Evolutionary conservation across 1,140 invertebrate species (phyloP), one percentile per base, ranked within the genome.

Genomic region (Rhyzopertha dominica): DNA sequence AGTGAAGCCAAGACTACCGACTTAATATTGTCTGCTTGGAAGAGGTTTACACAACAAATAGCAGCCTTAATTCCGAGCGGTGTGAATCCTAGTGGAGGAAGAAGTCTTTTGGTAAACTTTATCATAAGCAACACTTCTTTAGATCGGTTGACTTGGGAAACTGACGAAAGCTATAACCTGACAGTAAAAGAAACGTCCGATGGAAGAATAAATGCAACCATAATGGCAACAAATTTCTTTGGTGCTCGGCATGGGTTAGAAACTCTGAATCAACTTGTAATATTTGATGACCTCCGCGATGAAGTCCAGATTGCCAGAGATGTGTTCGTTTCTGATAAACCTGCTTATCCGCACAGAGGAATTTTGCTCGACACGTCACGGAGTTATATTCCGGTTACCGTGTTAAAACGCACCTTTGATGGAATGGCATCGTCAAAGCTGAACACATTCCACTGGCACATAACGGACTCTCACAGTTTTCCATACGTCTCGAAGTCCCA

Each of bases 401-500:
- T 76, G 1, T 83, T 93, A 29, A 77, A 85, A 51, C 69, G 75
- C 12, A 86, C 84, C 0, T 71, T 93, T 26, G 85, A 89, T 56
- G 87, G 74, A 0, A 90, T 92, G 86, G 79, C 80, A 0, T 73
- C 80, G 57, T 81, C 80, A 8, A 93, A 92, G 58, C 58, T 93
- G 23, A 93, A 93, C 60, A 81, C 82, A 0, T 85, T 93, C 62
- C 89, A 93, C 54, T 91, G 87, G 87, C 88, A 93, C 53, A 86
- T 92, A n/a, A 90, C 86, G 0, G 89, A 93, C 62, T 81, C 82
- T 0, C 87, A 91, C 14, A 90, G 87, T 54, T 91, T 92, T 57
- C 87, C 89, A 0, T 80, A 89, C 36, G 78, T 80, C 17, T 78
- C 85, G 0, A 73, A 73, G 54, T 78, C 76, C 5, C 74, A 74